Base-by-base conservation (phyloP, 2,888 invertebrate species). In the Carabus problematicus region DNA sequence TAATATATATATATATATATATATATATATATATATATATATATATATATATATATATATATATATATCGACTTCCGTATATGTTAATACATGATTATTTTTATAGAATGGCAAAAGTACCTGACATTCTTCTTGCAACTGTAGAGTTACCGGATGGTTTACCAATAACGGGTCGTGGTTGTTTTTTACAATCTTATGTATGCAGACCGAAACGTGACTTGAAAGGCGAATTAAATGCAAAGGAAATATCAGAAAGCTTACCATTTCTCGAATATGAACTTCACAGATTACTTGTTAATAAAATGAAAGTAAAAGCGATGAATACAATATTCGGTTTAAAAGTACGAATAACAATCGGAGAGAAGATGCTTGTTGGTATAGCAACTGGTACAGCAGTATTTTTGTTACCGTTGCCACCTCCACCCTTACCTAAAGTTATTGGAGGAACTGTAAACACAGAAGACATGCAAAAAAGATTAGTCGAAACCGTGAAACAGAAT, bases 261-360 rank as follows among this genome's bases (percentile, higher is more conserved):
- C 98, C 98, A 0, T 98, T 98, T 84, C 82, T 98, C 64, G 98
- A 98, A 81, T 98, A 97, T 80, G 97, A 98, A 80, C 84, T 98
- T 56, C 97, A 98, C 81, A 89, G 94, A 71, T 87, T 97, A 74
- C 83, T 98, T 43, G 86, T 97, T 1, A 95, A 95, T 77, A 97
- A 97, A 79, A 83, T 98, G 1, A 90, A 93, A 81, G 92, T 97
- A 72, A 94, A 94, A 81, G 97, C 96, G 7, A 97, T 97, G 89
- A 98, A 98, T 84, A 93, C 95, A 3, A 84, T 97, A 64, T 97
- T 97, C 82, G 93, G 94, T 0, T 84, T 98, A 7, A 91, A 90
- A 77, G 85, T 88, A 71, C 82, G 84, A 71, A 83, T 85, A 19
- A 83, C 94, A 0, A 88, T 97, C 61, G 97, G 97, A 2, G 97